Percentiles rank a stretch among this genome's conserved stretches.
Evolutionary conservation across 2,113 vertebrate species (phyloP).

Genomic region (Ellobius talpinus): DNA sequence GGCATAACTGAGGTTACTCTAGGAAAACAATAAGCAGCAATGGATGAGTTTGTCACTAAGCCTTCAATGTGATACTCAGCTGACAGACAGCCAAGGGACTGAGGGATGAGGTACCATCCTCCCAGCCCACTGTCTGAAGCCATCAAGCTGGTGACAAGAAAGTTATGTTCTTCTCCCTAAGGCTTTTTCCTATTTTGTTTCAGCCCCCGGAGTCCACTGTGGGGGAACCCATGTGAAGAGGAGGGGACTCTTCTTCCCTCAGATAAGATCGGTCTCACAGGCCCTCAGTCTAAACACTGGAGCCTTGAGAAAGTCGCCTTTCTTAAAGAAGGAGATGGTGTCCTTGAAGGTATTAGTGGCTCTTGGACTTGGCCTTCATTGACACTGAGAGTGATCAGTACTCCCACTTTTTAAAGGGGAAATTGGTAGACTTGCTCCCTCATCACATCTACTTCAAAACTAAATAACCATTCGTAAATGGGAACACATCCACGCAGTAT

Average conservation of each 20-base stretch:
- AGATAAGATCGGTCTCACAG: neutral
- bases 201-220: neutral
- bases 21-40: neutral
- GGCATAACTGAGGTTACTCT: neutral
- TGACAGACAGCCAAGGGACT: neutral
- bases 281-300: neutral
- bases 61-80: too few relatives aligned
- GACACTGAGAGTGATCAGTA: neutral
- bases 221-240: neutral
- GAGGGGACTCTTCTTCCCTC: neutral
- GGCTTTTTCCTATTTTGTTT: neutral
- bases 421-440: neutral
- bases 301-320: neutral
- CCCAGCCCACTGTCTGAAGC: neutral
- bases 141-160: neutral
- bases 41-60: too few relatives aligned
- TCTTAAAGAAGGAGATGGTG: neutral
- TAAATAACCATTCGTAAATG: neutral
- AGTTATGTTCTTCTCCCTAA: neutral
- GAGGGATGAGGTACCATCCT: too few relatives aligned
- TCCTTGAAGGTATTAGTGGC: too few relatives aligned
- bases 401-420: neutral
- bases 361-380: neutral
- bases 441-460: neutral
- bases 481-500: neutral